Percentiles rank a stretch among this genome's conserved stretches.
Conservation (phyloP, 2,888 invertebrate genomes). For the Terebella lapidaria region DNA sequence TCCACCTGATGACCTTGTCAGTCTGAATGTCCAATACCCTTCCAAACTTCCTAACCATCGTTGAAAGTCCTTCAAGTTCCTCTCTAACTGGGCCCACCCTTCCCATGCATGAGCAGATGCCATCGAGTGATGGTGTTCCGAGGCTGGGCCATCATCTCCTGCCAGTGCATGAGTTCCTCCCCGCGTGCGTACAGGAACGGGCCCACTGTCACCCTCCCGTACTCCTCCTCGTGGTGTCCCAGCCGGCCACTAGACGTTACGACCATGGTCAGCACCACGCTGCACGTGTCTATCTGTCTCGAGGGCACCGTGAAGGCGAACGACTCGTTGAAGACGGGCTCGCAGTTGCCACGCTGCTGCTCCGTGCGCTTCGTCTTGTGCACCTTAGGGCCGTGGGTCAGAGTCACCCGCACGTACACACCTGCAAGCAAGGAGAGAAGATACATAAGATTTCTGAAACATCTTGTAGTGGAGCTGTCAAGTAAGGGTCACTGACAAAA, state of each 20-base stretch:
- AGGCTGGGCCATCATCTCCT: constrained; percentile 45
- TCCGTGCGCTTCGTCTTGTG: not conserved
- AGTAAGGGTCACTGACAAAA: too few relatives aligned
- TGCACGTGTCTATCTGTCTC: not conserved
- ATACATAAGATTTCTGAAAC: too few relatives aligned
- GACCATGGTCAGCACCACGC: not conserved
- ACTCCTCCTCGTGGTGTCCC: constrained; percentile 19
- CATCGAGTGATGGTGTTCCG: not conserved
- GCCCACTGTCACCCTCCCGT: constrained; percentile 41
- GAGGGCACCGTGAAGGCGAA: not conserved
- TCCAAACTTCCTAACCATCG: too few relatives aligned
- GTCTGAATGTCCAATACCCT: too few relatives aligned
- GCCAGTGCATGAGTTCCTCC: constrained; percentile 46
- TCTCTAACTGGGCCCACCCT: too few relatives aligned
- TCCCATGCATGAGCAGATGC: not conserved
- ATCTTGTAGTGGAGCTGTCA: too few relatives aligned
- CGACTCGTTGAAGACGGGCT: constrained; percentile 3
- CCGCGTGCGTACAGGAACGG: constrained; percentile 49
- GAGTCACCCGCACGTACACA: not conserved
- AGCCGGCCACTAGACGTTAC: not conserved
- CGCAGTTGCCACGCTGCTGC: not conserved
- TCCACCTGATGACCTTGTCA: too few relatives aligned
- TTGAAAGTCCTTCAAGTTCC: too few relatives aligned
- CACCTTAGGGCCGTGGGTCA: not conserved
- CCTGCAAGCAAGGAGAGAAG: not conserved